Evolutionary conservation across 2,113 vertebrate genomes (phyloP).

Genomic region (Typhlomys cinereus): DNA sequence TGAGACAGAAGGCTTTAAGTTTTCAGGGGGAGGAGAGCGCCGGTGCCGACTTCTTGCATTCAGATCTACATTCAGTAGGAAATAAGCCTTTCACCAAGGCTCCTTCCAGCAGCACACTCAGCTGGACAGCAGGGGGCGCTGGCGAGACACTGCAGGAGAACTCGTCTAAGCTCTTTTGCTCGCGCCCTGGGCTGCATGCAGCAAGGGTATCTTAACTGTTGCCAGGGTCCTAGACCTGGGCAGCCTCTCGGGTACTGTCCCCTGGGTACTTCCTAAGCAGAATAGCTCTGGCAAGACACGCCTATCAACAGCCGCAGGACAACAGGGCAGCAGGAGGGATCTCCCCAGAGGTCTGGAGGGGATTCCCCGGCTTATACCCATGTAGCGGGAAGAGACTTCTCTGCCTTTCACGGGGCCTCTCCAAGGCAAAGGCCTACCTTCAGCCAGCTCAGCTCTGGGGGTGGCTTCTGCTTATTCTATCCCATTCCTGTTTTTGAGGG

Average conservation of each 20-base stretch:
- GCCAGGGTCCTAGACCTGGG: neutral
- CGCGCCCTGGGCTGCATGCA: neutral
- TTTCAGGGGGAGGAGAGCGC: neutral
- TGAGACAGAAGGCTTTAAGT: neutral
- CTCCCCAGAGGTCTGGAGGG: neutral
- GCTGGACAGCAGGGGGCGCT: conserved; percentile 62
- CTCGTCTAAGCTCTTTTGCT: neutral
- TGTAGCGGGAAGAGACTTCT: neutral
- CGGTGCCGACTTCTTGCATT: neutral
- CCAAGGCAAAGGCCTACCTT: too few relatives aligned
- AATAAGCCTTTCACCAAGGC: neutral
- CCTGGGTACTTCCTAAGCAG: neutral
- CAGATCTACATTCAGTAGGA: neutral
- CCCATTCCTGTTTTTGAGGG: neutral
- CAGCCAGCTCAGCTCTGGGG: neutral
- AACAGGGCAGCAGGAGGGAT: neutral
- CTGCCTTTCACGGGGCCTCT: neutral
- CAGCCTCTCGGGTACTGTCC: neutral
- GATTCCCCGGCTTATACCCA: neutral
- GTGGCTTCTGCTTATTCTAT: neutral
- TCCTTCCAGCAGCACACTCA: neutral
- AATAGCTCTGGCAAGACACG: neutral
- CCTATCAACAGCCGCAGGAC: neutral
- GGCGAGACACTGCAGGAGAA: conserved; percentile 7
- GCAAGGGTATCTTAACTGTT: neutral